Evolutionary conservation across 1,140 invertebrate species (phyloP).

Genomic region (Euura lappo): DNA sequence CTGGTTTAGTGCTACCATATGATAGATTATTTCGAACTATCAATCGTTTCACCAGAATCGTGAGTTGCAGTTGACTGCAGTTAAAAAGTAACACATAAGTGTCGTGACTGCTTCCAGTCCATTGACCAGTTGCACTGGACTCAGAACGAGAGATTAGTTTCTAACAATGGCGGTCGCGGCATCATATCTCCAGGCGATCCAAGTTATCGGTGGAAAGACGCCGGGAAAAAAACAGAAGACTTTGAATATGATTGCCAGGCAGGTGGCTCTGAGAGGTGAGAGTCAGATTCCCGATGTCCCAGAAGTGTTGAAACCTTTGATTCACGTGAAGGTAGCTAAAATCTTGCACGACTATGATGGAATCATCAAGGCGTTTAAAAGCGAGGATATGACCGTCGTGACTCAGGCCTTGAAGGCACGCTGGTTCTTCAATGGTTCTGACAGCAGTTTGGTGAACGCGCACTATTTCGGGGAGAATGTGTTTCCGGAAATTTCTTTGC

Average conservation of each 20-base stretch:
- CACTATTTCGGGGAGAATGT: slow-evolving; percentile 37
- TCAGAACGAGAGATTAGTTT: too few species aligned
- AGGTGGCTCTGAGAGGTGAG: background rate
- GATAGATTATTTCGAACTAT: too few species aligned
- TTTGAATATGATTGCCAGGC: slow-evolving; percentile 20
- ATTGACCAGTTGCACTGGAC: too few species aligned
- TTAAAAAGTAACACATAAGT: too few species aligned
- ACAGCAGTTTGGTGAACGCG: slow-evolving; percentile 26
- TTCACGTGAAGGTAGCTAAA: slow-evolving; percentile 35
- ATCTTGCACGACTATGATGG: slow-evolving; percentile 19
- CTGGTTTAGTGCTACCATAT: too few species aligned
- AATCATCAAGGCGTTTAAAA: slow-evolving; percentile 40
- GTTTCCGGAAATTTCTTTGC: slow-evolving; percentile 38
- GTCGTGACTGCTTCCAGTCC: too few species aligned
- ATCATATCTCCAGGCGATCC: slow-evolving; percentile 40
- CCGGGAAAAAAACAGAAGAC: slow-evolving; percentile 29
- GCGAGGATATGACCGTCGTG: slow-evolving; percentile 35
- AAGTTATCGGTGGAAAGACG: slow-evolving; percentile 42
- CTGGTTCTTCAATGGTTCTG: slow-evolving; percentile 39
- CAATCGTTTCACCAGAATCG: too few species aligned
- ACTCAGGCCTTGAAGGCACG: slow-evolving; percentile 37
- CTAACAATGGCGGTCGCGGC: slow-evolving; percentile 13
- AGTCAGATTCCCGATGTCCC: slow-evolving; percentile 23
- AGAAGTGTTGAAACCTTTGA: slow-evolving; percentile 25
- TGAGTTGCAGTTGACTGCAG: too few species aligned